These are phyloP conservation scores for Megalops cyprinoides DNA, from an alignment of 2,797 vertebrate genomes.

Conservation along the genomic window DNA sequence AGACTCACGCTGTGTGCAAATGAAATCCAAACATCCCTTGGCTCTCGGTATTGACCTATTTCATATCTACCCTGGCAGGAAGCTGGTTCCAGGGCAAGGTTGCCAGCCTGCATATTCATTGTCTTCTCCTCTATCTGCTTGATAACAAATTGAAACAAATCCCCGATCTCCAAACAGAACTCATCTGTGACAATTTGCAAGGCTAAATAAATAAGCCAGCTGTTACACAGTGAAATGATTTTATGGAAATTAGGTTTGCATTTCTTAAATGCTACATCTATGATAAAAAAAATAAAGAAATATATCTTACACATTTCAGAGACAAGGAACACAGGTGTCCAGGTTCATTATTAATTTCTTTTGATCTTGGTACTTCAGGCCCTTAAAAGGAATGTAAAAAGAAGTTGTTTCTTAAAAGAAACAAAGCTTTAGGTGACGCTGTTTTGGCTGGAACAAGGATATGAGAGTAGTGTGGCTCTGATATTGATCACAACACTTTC, in stretches of 20 bases:
- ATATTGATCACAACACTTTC: too few species aligned
- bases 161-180: neutral
- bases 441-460: too few species aligned
- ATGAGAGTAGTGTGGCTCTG: too few species aligned
- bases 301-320: neutral
- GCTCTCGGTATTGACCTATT: conserved; percentile 2
- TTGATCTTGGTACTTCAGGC: neutral
- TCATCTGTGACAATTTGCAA: neutral
- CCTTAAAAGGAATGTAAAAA: neutral
- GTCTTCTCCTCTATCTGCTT: neutral
- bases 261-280: neutral
- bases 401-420: too few species aligned
- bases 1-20: neutral
- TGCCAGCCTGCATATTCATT: neutral
- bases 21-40: conserved; percentile 7
- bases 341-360: neutral
- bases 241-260: neutral
- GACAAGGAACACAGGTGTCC: neutral
- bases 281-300: neutral
- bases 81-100: neutral
- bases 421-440: too few species aligned
- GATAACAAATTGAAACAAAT: neutral
- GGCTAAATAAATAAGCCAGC: neutral
- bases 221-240: neutral
- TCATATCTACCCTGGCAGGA: neutral